Conservation (phyloP, 2,797 vertebrate genomes). For the Syngnathus rostellatus region DNA sequence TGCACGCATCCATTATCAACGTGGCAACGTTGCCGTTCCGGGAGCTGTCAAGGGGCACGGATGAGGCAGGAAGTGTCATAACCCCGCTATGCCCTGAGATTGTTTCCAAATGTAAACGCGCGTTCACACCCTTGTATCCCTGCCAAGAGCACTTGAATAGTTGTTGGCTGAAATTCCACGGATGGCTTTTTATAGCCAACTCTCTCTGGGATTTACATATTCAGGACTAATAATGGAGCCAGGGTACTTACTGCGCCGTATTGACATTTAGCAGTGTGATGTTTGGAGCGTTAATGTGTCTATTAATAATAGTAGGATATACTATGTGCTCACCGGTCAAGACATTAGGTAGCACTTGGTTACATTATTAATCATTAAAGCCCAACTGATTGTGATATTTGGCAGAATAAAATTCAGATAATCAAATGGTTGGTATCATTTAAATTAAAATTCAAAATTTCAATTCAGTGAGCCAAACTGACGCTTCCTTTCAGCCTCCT, state of each 20-base stretch:
- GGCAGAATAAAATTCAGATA: no score
- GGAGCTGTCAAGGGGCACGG: conserved; percentile 3
- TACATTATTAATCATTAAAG: background rate
- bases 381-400: background rate
- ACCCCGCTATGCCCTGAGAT: conserved; percentile 2
- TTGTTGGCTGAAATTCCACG: background rate
- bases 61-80: conserved; percentile 6
- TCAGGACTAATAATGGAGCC: conserved; percentile 2
- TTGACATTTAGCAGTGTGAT: background rate
- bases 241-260: background rate
- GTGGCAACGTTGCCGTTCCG: background rate
- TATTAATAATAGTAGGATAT: background rate
- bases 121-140: conserved; percentile 1
- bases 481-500: background rate
- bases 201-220: conserved; percentile 4
- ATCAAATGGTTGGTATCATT: no score
- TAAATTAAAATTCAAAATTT: no score
- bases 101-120: conserved; percentile 7
- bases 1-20: background rate
- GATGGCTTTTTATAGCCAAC: conserved; percentile 2
- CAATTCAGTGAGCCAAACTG: background rate
- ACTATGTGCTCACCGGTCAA: background rate
- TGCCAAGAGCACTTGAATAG: conserved; percentile 3
- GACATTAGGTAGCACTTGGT: background rate
- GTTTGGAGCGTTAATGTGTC: conserved; percentile 8